phyloP scores from a whole-genome alignment of 2,797 vertebrate genomes.

The Lutjanus argentimaculatus region DNA sequence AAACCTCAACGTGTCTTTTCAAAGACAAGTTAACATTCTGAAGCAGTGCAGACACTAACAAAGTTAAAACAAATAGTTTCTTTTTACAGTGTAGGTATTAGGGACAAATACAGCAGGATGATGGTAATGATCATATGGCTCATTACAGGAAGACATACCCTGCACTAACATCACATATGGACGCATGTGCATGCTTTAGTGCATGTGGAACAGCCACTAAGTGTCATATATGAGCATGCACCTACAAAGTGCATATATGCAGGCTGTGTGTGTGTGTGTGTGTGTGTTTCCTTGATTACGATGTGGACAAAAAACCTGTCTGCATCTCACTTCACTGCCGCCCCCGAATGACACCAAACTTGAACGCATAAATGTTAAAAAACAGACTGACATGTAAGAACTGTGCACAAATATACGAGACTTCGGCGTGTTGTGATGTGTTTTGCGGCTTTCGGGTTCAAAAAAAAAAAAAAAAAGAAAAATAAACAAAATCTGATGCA shows the following conservation, averaged over 20 bases:
- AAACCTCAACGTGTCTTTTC: no score
- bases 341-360: constrained; percentile 35
- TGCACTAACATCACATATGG: background rate
- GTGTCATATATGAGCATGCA: background rate
- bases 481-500: constrained; percentile 23
- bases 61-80: no score
- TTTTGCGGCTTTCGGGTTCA: background rate
- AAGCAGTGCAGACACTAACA: no score
- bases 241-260: background rate
- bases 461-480: background rate
- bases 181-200: background rate
- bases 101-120: background rate
- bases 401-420: background rate
- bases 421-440: background rate
- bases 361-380: background rate
- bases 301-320: constrained; percentile 45
- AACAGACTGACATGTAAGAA: background rate
- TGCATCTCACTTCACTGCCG: constrained; percentile 32
- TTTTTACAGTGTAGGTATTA: no score
- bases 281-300: constrained; percentile 56
- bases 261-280: background rate
- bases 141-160: background rate
- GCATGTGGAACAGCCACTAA: background rate
- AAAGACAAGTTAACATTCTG: no score
- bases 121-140: constrained; percentile 7